Conservation (phyloP, 2,888 invertebrate genomes). For the Papilio demoleus region DNA sequence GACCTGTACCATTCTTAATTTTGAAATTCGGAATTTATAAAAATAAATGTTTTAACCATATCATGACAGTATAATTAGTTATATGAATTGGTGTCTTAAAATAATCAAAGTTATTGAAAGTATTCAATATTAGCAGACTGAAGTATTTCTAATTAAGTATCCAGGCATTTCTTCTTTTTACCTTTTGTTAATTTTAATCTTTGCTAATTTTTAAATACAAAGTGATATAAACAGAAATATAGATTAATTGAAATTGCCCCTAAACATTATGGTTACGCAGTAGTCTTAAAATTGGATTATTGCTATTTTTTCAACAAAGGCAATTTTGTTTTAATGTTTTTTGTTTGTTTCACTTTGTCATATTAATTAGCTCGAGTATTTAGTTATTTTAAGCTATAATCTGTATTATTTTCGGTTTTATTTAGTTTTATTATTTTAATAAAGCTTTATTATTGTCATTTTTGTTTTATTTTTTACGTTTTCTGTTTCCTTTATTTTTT, state of each 20-base stretch:
- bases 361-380: constrained; percentile 44
- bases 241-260: background rate
- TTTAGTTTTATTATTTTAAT: constrained; percentile 54
- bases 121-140: constrained; percentile 25
- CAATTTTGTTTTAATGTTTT: constrained; percentile 10
- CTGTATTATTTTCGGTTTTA: constrained; percentile 59
- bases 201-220: constrained; percentile 5
- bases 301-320: background rate
- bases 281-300: background rate
- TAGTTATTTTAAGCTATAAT: constrained; percentile 49
- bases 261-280: background rate
- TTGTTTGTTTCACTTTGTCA: constrained; percentile 18
- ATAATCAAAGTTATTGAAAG: background rate
- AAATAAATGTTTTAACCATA: constrained; percentile 41
- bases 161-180: constrained; percentile 27
- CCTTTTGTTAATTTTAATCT: constrained; percentile 21
- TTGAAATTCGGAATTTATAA: background rate
- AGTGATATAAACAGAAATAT: background rate
- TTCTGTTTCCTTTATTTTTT: constrained; percentile 42
- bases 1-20: too few species aligned
- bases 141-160: constrained; percentile 13
- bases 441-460: constrained; percentile 53
- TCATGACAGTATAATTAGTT: constrained; percentile 48
- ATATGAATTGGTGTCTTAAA: constrained; percentile 12
- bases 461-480: constrained; percentile 49